Conservation (phyloP, 2,113 vertebrate species). For the Puntigrus tetrazona region DNA sequence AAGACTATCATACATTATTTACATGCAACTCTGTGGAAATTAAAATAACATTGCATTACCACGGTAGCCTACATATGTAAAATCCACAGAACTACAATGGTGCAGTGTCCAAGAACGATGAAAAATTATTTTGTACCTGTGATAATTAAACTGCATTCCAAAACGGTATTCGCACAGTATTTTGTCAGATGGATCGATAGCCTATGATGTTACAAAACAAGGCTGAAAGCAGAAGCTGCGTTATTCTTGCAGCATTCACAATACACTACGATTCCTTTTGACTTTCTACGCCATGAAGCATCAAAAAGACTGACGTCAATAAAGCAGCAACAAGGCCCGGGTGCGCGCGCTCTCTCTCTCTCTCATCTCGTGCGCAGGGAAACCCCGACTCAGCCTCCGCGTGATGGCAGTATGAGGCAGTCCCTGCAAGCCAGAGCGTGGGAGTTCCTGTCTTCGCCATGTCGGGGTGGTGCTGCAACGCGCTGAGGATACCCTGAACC, state of each 20-base stretch:
- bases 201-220: neutral
- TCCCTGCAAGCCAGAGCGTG: constrained; percentile 67
- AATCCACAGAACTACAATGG: neutral
- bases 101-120: neutral
- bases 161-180: neutral
- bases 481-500: constrained; percentile 66
- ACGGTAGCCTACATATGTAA: neutral
- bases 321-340: constrained; percentile 40
- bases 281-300: neutral
- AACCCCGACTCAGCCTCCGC: constrained; percentile 72
- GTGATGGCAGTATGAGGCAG: constrained; percentile 77
- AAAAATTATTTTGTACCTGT: neutral
- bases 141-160: neutral
- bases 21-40: neutral
- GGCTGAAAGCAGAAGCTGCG: neutral
- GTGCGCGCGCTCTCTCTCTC: constrained; percentile 6
- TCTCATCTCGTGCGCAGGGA: constrained; percentile 52
- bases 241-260: neutral
- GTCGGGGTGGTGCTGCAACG: constrained; percentile 75
- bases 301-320: constrained; percentile 29
- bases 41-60: neutral
- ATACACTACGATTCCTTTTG: neutral
- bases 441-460: constrained; percentile 80
- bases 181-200: neutral
- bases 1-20: neutral